These are phyloP conservation scores for Tinea trinotella DNA, from an alignment of 2,888 invertebrate species.

Conservation along the genomic window DNA sequence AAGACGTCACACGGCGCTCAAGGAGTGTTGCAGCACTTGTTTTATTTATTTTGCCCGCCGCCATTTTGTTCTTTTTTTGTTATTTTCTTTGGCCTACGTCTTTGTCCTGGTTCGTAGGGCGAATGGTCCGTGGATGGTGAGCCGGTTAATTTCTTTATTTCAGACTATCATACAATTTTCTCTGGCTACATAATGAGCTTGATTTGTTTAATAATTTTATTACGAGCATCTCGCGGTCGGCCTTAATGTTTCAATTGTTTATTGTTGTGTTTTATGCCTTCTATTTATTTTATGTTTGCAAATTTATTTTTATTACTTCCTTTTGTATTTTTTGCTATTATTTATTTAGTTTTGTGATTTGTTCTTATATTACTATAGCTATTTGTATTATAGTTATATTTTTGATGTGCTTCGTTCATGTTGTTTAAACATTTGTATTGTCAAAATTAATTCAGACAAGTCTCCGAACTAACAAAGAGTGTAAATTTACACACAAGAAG, in stretches of 20 bases:
- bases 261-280: slow-evolving; percentile 1
- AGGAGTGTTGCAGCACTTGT: slow-evolving; percentile 69
- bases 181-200: slow-evolving; percentile 62
- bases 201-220: slow-evolving; percentile 73
- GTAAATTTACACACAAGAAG: slow-evolving; percentile 5
- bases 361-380: too few relatives aligned
- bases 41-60: slow-evolving; percentile 63
- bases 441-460: not conserved
- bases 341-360: not conserved
- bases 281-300: slow-evolving; percentile 1
- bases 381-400: too few relatives aligned
- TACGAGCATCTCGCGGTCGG: slow-evolving; percentile 33
- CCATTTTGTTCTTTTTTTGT: slow-evolving; percentile 44
- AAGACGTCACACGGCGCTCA: slow-evolving; percentile 68
- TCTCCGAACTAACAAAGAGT: not conserved
- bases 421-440: not conserved
- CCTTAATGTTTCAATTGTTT: slow-evolving; percentile 17
- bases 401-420: too few relatives aligned
- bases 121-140: slow-evolving; percentile 52
- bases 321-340: slow-evolving; percentile 2
- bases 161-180: slow-evolving; percentile 67
- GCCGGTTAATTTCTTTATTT: slow-evolving; percentile 72
- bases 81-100: slow-evolving; percentile 59
- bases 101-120: slow-evolving; percentile 58
- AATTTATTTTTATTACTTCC: not conserved